Evolutionary conservation across 2,888 invertebrate species (phyloP).

Genomic region (Epiperipatus broadwayi): DNA sequence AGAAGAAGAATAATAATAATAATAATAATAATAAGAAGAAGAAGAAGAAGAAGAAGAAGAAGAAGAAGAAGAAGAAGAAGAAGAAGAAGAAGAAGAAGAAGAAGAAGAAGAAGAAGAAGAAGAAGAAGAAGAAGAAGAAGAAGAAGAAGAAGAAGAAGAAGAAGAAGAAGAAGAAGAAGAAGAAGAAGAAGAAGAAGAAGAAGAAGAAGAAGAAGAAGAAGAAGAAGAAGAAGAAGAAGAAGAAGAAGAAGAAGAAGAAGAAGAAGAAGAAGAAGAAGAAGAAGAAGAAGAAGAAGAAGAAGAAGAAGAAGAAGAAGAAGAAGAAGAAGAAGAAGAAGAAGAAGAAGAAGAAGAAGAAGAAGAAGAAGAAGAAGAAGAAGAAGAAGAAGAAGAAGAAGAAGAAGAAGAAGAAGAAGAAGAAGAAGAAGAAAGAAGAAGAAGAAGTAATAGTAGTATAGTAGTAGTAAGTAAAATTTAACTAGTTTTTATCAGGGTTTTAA

Average conservation of each 20-base stretch:
- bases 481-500: no score
- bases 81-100: conserved; percentile 4
- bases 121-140: not conserved
- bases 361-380: no score
- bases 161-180: conserved; percentile 4
- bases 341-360: not conserved
- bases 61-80: conserved; percentile 4
- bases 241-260: conserved; percentile 4
- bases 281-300: not conserved
- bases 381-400: no score
- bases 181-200: conserved; percentile 4
- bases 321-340: not conserved
- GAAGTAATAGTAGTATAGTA: no score
- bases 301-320: not conserved
- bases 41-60: conserved; percentile 4
- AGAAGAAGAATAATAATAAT: no score
- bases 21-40: no score
- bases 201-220: conserved; percentile 4
- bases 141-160: conserved; percentile 4
- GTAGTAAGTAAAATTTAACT: no score
- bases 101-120: conserved; percentile 1
- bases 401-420: no score
- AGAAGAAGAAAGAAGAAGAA: no score
- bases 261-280: conserved; percentile 4
- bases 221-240: conserved; percentile 4